A percentile compares a stretch with the other conserved stretches of the same genome.
Evolutionary conservation across 1,140 invertebrate genomes (phyloP).

Genomic region (Euglossa dilemma): DNA sequence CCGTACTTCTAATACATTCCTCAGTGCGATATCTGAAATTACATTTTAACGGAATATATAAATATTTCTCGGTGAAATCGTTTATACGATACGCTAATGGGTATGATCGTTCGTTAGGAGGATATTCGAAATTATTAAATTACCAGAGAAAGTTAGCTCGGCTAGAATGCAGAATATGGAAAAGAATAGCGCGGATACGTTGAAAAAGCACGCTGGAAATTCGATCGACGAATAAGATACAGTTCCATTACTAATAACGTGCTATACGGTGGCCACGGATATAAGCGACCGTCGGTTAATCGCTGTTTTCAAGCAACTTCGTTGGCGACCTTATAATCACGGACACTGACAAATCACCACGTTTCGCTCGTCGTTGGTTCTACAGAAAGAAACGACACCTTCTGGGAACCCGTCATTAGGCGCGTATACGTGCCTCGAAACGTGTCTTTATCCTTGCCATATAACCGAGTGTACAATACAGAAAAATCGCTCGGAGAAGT

Average conservation of each 20-base stretch:
- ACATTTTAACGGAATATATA: no score
- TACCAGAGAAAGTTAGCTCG: background rate
- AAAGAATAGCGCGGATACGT: background rate
- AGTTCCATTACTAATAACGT: background rate
- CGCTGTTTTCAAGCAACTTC: background rate
- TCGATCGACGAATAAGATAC: background rate
- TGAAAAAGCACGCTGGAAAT: background rate
- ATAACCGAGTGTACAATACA: background rate
- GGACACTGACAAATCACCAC: conserved; percentile 33
- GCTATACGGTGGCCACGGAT: background rate
- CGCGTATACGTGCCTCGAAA: background rate
- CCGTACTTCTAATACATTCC: background rate
- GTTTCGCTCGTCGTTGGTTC: conserved; percentile 25
- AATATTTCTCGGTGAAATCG: no score
- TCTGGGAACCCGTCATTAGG: conserved; percentile 28
- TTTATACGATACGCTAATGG: no score
- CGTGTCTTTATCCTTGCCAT: conserved; percentile 24
- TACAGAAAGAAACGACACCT: conserved; percentile 29
- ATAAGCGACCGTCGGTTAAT: conserved; percentile 5
- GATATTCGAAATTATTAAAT: no score
- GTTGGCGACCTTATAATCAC: conserved; percentile 36
- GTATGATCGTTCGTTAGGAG: no score
- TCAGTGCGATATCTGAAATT: no score
- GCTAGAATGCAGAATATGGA: background rate
- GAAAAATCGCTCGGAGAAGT: background rate